Evolutionary conservation across 2,888 invertebrate genomes (phyloP).

Genomic region (Athalia circularis): DNA sequence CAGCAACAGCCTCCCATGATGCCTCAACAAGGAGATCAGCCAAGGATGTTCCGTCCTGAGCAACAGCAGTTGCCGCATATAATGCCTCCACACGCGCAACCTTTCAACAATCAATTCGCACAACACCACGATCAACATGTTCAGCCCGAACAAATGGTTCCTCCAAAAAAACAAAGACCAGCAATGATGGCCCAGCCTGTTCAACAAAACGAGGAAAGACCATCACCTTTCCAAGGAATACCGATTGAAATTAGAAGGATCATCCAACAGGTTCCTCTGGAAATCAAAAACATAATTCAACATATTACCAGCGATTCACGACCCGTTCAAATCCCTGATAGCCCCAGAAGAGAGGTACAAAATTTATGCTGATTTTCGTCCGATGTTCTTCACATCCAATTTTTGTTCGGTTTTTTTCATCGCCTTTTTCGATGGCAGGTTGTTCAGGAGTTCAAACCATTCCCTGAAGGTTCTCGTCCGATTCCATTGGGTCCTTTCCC

Average conservation of each 20-base stretch:
- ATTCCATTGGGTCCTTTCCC: slow-evolving; percentile 65
- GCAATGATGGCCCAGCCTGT: slow-evolving; percentile 54
- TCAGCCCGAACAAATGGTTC: slow-evolving; percentile 48
- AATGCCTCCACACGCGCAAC: slow-evolving; percentile 60
- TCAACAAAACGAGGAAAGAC: slow-evolving; percentile 63
- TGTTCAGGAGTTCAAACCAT: slow-evolving; percentile 67
- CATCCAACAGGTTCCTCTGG: slow-evolving; percentile 68
- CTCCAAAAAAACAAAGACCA: slow-evolving; percentile 59
- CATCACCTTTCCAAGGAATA: slow-evolving; percentile 70
- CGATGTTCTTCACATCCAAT: neutral
- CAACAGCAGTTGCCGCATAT: slow-evolving; percentile 61
- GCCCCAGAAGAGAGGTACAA: slow-evolving; percentile 65
- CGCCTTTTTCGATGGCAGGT: neutral
- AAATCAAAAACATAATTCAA: slow-evolving; percentile 69
- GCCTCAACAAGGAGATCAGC: slow-evolving; percentile 51
- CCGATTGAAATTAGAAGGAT: slow-evolving; percentile 69
- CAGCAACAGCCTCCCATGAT: slow-evolving; percentile 51
- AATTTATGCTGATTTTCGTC: neutral
- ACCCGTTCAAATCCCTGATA: slow-evolving; percentile 63
- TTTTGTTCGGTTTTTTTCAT: neutral
- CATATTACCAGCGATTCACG: slow-evolving; percentile 65
- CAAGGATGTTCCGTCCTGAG: slow-evolving; percentile 54
- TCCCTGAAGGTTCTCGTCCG: slow-evolving; percentile 65
- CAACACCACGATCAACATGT: slow-evolving; percentile 35
- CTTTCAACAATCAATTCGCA: slow-evolving; percentile 68